Evolutionary conservation across 1,140 invertebrate genomes (phyloP), one percentile per base, ranked within the genome.

Genomic region (Lordiphosa collinella): DNA sequence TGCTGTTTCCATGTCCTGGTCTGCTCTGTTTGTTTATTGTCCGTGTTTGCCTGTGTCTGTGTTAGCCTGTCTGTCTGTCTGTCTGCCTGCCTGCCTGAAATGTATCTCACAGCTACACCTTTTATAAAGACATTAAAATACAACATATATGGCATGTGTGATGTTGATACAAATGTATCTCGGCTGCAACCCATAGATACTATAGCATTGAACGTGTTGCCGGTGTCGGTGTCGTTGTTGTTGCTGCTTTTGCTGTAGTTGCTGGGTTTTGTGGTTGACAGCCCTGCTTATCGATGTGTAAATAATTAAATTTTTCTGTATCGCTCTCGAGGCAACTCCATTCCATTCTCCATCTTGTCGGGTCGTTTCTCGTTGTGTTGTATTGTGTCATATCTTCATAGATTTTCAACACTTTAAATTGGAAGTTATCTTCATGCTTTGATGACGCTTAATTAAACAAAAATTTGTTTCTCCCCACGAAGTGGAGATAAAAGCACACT

Each of bases 121-220:
- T 84, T 82, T 82, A 82, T 82, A 82, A 82, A 82, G 78, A 82
- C 78, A 82, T 82, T 85, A 82, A 82, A 44, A 82, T 65, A 59
- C 79, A 53, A 84, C 76, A 82, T 82, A 78, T 84, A 82, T 82
- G 78, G 79, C 67, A 82, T 82, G 72, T 82, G 72, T 73, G 78
- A 85, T 84, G 78, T 67, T 78, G 78, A 85, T 82, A 84, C 46
- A 75, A 75, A 63, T 84, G 72, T 82, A 75, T 62, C 67, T 72
- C 62, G 49, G 50, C 32, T 49, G 52, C 64, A 62, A 72, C 47
- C 70, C 63, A 74, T 74, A 75, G 71, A 75, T 75, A 75, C 64
- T 75, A 59, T 69, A 54, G 64, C 53, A 69, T 52, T 54, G 55
- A 58, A 57, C 52, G 59, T 68, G 61, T 50, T 71, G 67, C 18